Base-by-base conservation (phyloP, 1,140 invertebrate species). In the Hycleus phaleratus region DNA sequence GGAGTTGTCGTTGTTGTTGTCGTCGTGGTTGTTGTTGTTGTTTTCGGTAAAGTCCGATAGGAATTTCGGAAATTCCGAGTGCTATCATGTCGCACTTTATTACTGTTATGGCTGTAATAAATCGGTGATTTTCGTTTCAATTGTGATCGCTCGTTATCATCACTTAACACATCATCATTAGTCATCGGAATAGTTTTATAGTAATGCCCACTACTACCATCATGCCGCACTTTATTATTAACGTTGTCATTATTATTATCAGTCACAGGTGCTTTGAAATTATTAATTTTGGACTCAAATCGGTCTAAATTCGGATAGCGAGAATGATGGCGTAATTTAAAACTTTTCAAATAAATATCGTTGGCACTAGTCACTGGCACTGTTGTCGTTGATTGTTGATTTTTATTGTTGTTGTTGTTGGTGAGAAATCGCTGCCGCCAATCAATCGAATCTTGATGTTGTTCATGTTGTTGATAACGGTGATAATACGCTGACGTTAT, bases 321-420 rank as follows among this genome's bases (percentile, higher is more conserved):
- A 40, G 51, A 53, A 46, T 53, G 51, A 25, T 53, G 51, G 42
- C 51, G 32, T 25, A 53, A 11, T 12, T 53, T 53, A 9, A 53
- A 38, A 53, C 32, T 53, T 38, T 53, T 45, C 7, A 46, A 53
- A 38, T 53, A 45, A 45, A 53, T 53, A 45, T 53, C 51, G 8
- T 53, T 53, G 32, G 38, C 51, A 46, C 51, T 53, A 53, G 42
- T 53, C 51, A 53, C 51, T 53, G 38, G 25, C n/a, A 45, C 51
- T 46, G 26, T 53, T 11, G 44, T 45, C 9, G 51, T 53, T 11
- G 51, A 44, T 46, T 3, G 32, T 10, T 38, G 51, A 32, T 45
- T 32, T 45, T 10, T 46, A 38, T 26, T 42, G 51, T 8, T 32
- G 26, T 32, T 32, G 26, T 32, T 32, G 32, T 32, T 32, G 32